Base-by-base conservation (phyloP, 2,888 invertebrate genomes). In the Tetrapedia diversipes region DNA sequence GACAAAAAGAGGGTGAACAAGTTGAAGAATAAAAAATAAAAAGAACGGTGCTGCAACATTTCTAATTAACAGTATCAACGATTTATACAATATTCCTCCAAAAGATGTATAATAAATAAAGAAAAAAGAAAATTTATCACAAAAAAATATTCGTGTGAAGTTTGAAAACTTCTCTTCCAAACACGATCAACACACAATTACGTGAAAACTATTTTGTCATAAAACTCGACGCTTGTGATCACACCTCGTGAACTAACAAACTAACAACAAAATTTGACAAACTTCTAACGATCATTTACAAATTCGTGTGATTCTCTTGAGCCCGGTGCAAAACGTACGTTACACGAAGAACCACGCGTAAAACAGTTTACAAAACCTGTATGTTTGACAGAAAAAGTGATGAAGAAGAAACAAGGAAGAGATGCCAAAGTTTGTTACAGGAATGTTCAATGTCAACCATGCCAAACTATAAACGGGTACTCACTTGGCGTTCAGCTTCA, bases 401-500 rank as follows among this genome's bases (percentile, higher is more conserved):
- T 22, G 32, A 45, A 24, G n/a, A 34, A 10, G 1, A n/a, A n/a
- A n/a, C n/a, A 32, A 37, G 16, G 29, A 51, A 29, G 0, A 59
- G 32, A n/a, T 22, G 11, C 19, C 14, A 54, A 65, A 60, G 22
- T 47, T 60, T 34, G 43, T 60, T 47, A 51, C 7, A 47, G 29
- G 57, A 75, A 57, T 41, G 43, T 67, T 22, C 49, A 39, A 60
- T n/a, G n/a, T n/a, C 34, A 32, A 51, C 19, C 47, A 60, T 64
- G 54, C 63, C 16, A 57, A 71, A 57, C 29, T 43, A 49, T 59
- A 64, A 77, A 61, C n/a, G 22, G 22, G 66, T 83, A 90, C 91
- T 88, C 84, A 91, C 91, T 89, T 91, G 59, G 86, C 83, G 75
- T 86, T 88, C 49, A 90, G 74, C 70, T 89, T 91, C 49, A 91